Evolutionary conservation across 2,888 invertebrate genomes (phyloP), one percentile per base, ranked within the genome.

Genomic region (Maniola hyperantus): DNA sequence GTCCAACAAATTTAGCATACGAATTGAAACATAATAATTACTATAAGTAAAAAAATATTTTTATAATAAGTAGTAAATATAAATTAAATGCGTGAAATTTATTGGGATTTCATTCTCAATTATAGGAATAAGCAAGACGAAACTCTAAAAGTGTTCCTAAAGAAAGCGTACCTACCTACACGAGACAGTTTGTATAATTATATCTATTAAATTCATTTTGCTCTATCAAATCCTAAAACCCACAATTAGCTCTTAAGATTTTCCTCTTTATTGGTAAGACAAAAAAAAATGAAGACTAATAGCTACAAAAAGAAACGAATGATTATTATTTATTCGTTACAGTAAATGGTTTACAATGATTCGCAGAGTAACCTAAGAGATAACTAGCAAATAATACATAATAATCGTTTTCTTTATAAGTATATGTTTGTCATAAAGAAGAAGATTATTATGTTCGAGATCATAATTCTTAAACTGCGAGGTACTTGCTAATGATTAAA

Each of bases 111-210:
- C 6, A 15, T 7, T 1, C 6, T 11, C n/a, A 46, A 15, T 6
- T n/a, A 7, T 7, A 46, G 15, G 7, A 13, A 15, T 8, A 54
- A 36, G 54, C 54, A 54, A 54, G 15, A 26, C 44, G 39, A 58
- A 44, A 26, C 42, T 13, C 7, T 18, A 15, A n/a, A 15, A 68
- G 70, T 69, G 67, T 60, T 67, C 65, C 69, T 13, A 39, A 76
- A 11, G 34, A 15, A 74, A 76, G 72, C 73, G 76, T 60, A 72
- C 75, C 77, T 60, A 72, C 75, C 77, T 76, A 86, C 88, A 88
- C 88, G 88, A 89, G 88, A 85, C 88, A 83, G 88, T 87, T 88
- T 87, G 83, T 70, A 65, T n/a, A n/a, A n/a, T n/a, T n/a, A n/a
- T 46, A 51, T 67, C 34, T 10, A n/a, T 50, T 53, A 20, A 51